Percentiles rank a stretch among this genome's conserved stretches.
These are phyloP conservation scores for Drosophila ogumai DNA, from an alignment of 1,140 invertebrate species.

Conservation along the genomic window DNA sequence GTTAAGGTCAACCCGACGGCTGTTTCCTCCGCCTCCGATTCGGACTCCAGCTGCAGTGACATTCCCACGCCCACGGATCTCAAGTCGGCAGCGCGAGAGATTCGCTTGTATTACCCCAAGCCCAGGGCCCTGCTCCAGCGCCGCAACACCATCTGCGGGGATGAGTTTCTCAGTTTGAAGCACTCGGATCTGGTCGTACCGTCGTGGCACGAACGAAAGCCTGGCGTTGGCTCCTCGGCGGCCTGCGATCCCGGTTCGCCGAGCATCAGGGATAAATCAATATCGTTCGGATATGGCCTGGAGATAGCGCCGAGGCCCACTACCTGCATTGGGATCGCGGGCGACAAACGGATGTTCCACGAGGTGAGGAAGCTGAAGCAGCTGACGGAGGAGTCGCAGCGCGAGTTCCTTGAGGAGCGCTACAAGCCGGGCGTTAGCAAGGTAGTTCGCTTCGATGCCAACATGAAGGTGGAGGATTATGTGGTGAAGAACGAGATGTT, in stretches of 20 bases:
- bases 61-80: slow-evolving; percentile 78
- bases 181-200: slow-evolving; percentile 65
- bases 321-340: slow-evolving; percentile 87
- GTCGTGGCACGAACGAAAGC: slow-evolving; percentile 73
- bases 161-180: slow-evolving; percentile 68
- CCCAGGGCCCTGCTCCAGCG: slow-evolving; percentile 91
- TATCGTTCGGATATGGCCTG: slow-evolving; percentile 90
- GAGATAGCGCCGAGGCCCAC: slow-evolving; percentile 88
- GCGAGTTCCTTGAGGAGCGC: slow-evolving; percentile 52
- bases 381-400: slow-evolving; percentile 70
- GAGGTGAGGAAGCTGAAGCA: slow-evolving; percentile 63
- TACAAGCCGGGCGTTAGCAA: slow-evolving; percentile 83
- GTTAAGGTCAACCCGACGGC: slow-evolving; percentile 25
- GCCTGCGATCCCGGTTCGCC: slow-evolving; percentile 83
- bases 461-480: slow-evolving; percentile 81
- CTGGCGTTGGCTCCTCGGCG: slow-evolving; percentile 38
- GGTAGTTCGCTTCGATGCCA: slow-evolving; percentile 81
- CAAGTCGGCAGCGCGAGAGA: slow-evolving; percentile 71
- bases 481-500: slow-evolving; percentile 79
- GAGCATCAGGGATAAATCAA: slow-evolving; percentile 88
- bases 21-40: slow-evolving; percentile 80
- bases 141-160: slow-evolving; percentile 94
- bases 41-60: slow-evolving; percentile 83
- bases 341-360: slow-evolving; percentile 52
- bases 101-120: slow-evolving; percentile 90